Conservation (phyloP, 2,113 vertebrate genomes). For the Dicaeum eximium region DNA sequence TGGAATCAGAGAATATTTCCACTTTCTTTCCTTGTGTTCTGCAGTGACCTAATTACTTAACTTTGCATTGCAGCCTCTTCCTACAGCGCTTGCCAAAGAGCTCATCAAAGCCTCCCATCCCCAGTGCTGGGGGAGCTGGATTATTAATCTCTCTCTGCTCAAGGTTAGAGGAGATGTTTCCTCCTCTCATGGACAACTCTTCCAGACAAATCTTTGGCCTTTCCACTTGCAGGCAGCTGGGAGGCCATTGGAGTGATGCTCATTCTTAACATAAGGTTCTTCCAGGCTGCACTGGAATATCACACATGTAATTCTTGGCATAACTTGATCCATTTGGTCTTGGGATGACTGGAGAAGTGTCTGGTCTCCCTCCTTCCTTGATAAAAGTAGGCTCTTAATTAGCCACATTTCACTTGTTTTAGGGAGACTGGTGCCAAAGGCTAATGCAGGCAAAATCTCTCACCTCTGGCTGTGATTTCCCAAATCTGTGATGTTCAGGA, state of each 20-base stretch:
- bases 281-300: background rate
- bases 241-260: background rate
- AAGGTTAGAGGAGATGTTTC: slow-evolving; percentile 31
- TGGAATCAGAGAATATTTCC: background rate
- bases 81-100: background rate
- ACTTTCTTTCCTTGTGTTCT: background rate
- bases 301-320: background rate
- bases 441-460: background rate
- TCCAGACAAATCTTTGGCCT: slow-evolving; percentile 7
- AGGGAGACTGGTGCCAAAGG: background rate
- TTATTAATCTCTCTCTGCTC: slow-evolving; percentile 28
- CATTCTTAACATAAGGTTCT: background rate
- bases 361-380: background rate
- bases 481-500: background rate
- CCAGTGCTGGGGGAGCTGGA: background rate
- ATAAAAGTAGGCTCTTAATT: background rate
- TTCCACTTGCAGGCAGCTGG: background rate
- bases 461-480: background rate
- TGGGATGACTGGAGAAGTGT: background rate
- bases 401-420: background rate
- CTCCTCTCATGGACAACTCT: background rate
- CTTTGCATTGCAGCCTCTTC: slow-evolving; percentile 31
- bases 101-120: slow-evolving; percentile 32
- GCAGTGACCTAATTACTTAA: slow-evolving; percentile 39
- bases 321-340: fast-evolving